Evolutionary conservation across 1,140 invertebrate species (phyloP).

Genomic region (Argopecten irradians): DNA sequence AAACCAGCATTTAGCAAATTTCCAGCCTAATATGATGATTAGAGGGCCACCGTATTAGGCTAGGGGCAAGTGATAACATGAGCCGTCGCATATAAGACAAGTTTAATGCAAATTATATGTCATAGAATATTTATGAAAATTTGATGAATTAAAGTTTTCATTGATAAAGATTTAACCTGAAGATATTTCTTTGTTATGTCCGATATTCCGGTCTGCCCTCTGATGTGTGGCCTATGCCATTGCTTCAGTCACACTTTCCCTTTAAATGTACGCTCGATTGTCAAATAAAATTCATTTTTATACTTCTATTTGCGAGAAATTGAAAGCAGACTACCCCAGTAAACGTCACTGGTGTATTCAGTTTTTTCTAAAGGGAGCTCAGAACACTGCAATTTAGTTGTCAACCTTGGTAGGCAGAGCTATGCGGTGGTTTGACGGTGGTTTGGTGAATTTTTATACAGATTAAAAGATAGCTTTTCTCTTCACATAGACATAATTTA

Average conservation of each 20-base stretch:
- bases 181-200: neutral
- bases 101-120: neutral
- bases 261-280: neutral
- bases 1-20: neutral
- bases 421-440: no score
- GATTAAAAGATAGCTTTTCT: neutral
- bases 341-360: neutral
- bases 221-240: neutral
- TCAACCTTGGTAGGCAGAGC: neutral
- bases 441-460: neutral
- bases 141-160: neutral
- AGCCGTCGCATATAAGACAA: neutral
- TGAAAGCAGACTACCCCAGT: neutral
- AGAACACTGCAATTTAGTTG: conserved; percentile 10
- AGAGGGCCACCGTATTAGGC: neutral
- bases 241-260: neutral
- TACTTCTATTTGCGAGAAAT: neutral
- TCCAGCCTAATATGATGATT: neutral
- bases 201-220: neutral
- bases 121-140: neutral
- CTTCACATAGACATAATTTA: neutral
- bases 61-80: neutral
- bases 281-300: neutral
- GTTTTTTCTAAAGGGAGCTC: conserved; percentile 1
- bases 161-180: neutral